A percentile compares a stretch with the other conserved stretches of the same genome.
phyloP scores from a whole-genome alignment of 92 coral and sea anemone genomes.

The Palythoa grandis region DNA sequence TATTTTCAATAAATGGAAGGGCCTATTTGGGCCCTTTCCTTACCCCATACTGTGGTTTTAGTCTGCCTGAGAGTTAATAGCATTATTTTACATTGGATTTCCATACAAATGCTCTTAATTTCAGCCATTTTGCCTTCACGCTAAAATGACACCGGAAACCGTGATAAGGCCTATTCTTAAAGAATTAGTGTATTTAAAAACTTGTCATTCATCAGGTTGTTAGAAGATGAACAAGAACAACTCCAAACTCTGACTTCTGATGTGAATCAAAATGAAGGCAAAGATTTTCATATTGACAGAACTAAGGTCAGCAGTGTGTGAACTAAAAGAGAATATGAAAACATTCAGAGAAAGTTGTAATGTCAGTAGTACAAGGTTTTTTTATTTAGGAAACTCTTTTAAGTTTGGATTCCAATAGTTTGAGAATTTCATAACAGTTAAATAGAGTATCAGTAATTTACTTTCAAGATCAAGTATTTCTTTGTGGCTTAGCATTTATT shows the following conservation, averaged over 20 bases:
- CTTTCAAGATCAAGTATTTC: too few species aligned
- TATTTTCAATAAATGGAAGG: not conserved
- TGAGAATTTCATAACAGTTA: too few species aligned
- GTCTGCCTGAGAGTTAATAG: not conserved
- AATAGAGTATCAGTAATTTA: too few species aligned
- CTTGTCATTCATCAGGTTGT: not conserved
- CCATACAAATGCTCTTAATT: too few species aligned
- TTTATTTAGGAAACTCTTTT: too few species aligned
- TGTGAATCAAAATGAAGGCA: not conserved
- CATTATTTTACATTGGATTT: too few species aligned
- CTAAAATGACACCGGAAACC: too few species aligned
- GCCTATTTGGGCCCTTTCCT: not conserved
- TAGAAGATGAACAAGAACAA: slow-evolving; percentile 11
- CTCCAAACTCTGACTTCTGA: not conserved
- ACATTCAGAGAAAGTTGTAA: not conserved
- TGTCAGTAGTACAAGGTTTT: not conserved
- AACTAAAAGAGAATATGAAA: not conserved
- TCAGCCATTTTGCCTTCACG: too few species aligned
- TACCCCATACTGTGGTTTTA: not conserved
- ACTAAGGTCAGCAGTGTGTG: slow-evolving; percentile 12
- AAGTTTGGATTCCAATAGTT: too few species aligned
- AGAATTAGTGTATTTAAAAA: not conserved
- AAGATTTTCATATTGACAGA: not conserved
- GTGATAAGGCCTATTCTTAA: too few species aligned
- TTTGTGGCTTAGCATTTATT: too few species aligned